Evolutionary conservation across 2,113 vertebrate species (phyloP).

Genomic region (Seriola dumerili): DNA sequence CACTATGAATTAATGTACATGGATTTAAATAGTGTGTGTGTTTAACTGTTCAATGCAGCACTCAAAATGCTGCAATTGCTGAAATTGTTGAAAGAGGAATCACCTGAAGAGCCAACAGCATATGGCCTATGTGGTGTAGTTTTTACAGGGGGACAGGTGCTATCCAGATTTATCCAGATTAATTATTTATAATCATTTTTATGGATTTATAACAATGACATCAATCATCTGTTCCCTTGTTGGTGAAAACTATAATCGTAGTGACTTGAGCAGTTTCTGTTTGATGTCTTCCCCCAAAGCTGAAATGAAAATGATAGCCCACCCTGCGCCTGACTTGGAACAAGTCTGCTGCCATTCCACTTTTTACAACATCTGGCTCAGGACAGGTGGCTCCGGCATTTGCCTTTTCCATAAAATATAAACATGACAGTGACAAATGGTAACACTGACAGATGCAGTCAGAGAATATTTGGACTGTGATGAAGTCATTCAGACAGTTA

Average conservation of each 20-base stretch:
- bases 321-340: neutral
- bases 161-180: neutral
- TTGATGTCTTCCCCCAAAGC: neutral
- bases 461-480: slow-evolving; percentile 15
- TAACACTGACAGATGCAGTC: slow-evolving; percentile 21
- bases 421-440: slow-evolving; percentile 36
- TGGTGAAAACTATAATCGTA: neutral
- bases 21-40: neutral
- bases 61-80: neutral
- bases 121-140: neutral
- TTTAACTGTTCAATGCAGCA: neutral
- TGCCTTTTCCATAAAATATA: slow-evolving; percentile 27
- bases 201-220: neutral
- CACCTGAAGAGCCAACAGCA: neutral
- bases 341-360: neutral
- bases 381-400: slow-evolving; percentile 28
- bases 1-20: neutral
- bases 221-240: neutral
- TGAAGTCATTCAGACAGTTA: slow-evolving; percentile 4
- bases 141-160: neutral
- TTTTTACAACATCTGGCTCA: slow-evolving; percentile 30
- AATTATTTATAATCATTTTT: too few relatives aligned
- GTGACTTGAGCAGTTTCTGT: neutral
- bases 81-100: neutral
- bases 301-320: neutral